These are phyloP conservation scores for Protonemura montana DNA, from an alignment of 2,888 invertebrate species.

Conservation along the genomic window DNA sequence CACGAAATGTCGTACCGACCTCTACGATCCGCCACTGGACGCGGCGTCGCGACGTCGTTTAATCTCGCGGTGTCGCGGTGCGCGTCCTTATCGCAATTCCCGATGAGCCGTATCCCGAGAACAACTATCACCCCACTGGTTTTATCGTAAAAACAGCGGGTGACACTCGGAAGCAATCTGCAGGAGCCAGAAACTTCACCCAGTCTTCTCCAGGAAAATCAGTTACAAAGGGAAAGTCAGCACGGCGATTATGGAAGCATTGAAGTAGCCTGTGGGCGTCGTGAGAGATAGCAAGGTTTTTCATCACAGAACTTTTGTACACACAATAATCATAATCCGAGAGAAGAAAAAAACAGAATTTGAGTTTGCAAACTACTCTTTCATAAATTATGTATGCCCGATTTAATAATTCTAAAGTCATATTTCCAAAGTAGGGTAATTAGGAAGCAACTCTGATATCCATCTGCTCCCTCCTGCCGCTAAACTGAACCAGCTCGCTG, in stretches of 20 bases:
- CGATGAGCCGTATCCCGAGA: neutral
- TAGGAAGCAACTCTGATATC: neutral
- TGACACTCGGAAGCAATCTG: conserved; percentile 5
- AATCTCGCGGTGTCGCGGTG: neutral
- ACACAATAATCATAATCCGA: conserved; percentile 3
- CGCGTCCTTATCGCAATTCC: conserved; percentile 17
- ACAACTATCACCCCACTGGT: neutral
- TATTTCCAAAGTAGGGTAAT: neutral
- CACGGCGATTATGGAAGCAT: neutral
- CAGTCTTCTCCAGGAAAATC: conserved; percentile 9
- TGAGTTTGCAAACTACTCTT: neutral
- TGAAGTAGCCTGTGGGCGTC: neutral
- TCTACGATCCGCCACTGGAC: neutral
- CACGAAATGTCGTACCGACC: too few relatives aligned
- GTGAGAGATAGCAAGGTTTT: neutral
- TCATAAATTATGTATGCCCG: neutral
- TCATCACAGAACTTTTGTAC: neutral
- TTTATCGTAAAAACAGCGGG: neutral
- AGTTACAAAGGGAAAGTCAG: conserved; percentile 14
- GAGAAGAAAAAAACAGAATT: neutral
- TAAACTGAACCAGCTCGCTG: neutral
- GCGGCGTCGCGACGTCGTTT: neutral
- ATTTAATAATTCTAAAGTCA: neutral
- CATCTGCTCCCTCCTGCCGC: neutral
- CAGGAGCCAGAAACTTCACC: neutral